Evolutionary conservation across 2,888 invertebrate genomes (phyloP).

Genomic region (Erebia epiphron): DNA sequence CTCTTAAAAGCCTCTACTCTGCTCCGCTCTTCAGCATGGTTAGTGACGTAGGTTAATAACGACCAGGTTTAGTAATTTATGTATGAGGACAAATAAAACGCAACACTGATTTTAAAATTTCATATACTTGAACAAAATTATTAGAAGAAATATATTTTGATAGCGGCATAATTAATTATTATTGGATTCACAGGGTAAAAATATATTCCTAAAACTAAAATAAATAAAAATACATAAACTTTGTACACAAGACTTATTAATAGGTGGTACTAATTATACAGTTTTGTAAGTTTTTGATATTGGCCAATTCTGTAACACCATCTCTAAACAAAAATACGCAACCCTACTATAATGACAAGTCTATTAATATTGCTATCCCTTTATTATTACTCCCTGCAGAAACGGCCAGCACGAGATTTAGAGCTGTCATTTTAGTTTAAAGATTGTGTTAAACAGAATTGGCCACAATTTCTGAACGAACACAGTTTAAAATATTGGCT

Average conservation of each 20-base stretch:
- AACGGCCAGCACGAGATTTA: too few relatives aligned
- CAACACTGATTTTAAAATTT: slow-evolving; percentile 4
- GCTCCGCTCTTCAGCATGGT: too few relatives aligned
- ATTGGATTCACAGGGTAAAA: slow-evolving; percentile 17
- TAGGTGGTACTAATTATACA: slow-evolving; percentile 1
- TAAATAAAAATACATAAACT: slow-evolving; percentile 36
- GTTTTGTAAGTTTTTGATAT: slow-evolving; percentile 9
- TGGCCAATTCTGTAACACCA: too few relatives aligned
- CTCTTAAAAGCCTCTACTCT: too few relatives aligned
- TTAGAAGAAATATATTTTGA: not conserved
- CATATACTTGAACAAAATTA: slow-evolving; percentile 11
- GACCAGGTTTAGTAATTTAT: not conserved
- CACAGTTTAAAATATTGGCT: not conserved
- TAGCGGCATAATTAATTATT: not conserved
- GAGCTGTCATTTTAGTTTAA: too few relatives aligned
- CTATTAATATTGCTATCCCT: too few relatives aligned
- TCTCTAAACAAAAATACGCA: too few relatives aligned
- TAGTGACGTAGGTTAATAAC: too few relatives aligned
- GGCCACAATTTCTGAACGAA: not conserved
- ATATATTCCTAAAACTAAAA: slow-evolving; percentile 27
- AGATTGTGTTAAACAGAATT: too few relatives aligned
- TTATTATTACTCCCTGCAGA: too few relatives aligned
- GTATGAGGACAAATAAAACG: not conserved
- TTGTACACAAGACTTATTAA: slow-evolving; percentile 32
- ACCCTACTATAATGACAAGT: too few relatives aligned